phyloP scores from a whole-genome alignment of 2,888 invertebrate species.

The Pristionchus japonicus region DNA sequence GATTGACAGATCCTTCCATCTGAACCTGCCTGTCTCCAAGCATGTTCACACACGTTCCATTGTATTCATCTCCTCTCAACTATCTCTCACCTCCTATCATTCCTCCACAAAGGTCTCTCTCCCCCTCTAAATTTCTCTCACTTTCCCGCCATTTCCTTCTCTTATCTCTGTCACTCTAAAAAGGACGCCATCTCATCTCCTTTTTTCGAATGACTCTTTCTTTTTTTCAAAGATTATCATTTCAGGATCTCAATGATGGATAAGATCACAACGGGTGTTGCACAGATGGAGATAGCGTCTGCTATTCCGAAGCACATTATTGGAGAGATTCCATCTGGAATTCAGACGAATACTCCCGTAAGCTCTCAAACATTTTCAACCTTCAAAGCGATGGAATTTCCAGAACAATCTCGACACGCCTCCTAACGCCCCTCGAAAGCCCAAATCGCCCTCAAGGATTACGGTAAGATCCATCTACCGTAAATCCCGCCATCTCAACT shows the following conservation, averaged over 20 bases:
- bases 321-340: neutral
- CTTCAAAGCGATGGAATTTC: neutral
- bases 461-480: neutral
- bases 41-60: slow-evolving; percentile 15
- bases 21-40: neutral
- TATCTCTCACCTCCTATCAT: neutral
- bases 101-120: neutral
- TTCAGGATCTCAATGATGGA: slow-evolving; percentile 24
- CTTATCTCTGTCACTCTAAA: slow-evolving; percentile 9
- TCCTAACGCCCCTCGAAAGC: slow-evolving; percentile 40
- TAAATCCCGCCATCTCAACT: neutral
- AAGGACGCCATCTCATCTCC: slow-evolving; percentile 37
- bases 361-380: neutral
- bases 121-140: neutral
- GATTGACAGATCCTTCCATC: neutral
- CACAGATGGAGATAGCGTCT: slow-evolving; percentile 5
- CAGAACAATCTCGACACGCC: slow-evolving; percentile 14
- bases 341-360: slow-evolving; percentile 2
- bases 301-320: neutral
- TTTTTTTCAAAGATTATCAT: neutral
- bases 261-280: slow-evolving; percentile 19
- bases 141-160: slow-evolving; percentile 34
- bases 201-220: neutral
- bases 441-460: slow-evolving; percentile 37
- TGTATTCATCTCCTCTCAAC: neutral